These are phyloP conservation scores for Lamellibrachia luymesi DNA, from an alignment of 1,140 invertebrate species.

Conservation along the genomic window DNA sequence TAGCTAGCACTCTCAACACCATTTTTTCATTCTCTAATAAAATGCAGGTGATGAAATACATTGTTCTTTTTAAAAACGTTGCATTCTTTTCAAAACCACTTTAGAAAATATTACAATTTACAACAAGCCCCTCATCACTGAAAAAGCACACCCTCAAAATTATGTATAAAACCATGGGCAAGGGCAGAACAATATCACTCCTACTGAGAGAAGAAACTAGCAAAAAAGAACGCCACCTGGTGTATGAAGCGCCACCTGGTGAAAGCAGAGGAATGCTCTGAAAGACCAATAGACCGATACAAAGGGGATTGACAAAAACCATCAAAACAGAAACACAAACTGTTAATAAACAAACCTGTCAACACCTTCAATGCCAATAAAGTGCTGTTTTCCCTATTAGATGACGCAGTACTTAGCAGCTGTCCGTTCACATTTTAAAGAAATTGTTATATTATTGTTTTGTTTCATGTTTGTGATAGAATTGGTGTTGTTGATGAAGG, in stretches of 20 bases:
- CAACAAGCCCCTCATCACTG: not conserved
- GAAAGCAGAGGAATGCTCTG: not conserved
- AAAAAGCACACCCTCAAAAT: not conserved
- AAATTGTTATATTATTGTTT: not conserved
- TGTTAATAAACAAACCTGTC: not conserved
- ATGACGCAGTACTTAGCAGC: not conserved
- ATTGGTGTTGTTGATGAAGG: not conserved
- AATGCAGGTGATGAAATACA: too few species aligned
- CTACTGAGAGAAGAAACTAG: too few species aligned
- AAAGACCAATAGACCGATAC: not conserved
- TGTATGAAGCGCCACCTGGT: not conserved
- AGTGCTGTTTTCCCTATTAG: not conserved
- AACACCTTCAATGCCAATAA: not conserved
- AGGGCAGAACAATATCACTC: not conserved
- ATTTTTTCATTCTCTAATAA: too few species aligned
- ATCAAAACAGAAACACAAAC: not conserved
- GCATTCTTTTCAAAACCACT: too few species aligned
- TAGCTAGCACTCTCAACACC: too few species aligned
- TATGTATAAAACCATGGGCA: not conserved
- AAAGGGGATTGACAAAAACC: not conserved
- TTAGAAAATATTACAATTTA: not conserved
- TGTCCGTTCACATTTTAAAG: not conserved
- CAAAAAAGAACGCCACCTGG: not conserved
- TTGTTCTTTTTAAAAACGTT: too few species aligned
- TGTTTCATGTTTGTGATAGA: not conserved